Evolutionary conservation across 2,888 invertebrate species (phyloP).

Genomic region (Amphimallon solstitiale): DNA sequence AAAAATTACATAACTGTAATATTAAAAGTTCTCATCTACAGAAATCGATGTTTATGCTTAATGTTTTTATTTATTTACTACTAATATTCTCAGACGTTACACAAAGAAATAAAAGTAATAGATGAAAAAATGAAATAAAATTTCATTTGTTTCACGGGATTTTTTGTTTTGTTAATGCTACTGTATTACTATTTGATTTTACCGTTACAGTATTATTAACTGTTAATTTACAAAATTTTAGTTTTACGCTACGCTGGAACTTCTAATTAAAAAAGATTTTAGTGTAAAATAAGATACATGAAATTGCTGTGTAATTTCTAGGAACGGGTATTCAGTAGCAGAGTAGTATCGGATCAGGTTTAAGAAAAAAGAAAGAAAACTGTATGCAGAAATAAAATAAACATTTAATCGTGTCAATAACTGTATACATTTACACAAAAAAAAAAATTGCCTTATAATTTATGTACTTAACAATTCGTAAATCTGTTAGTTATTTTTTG

Average conservation of each 20-base stretch:
- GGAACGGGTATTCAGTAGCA: background rate
- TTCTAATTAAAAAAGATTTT: conserved; percentile 14
- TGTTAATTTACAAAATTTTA: conserved; percentile 18
- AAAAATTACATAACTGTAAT: no score
- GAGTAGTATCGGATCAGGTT: background rate
- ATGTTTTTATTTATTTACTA: background rate
- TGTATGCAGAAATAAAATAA: background rate
- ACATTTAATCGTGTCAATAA: no score
- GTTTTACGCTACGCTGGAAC: conserved; percentile 16
- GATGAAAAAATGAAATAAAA: background rate
- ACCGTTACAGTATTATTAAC: conserved; percentile 19
- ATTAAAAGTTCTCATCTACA: no score
- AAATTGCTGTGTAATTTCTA: conserved; percentile 3
- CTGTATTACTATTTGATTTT: conserved; percentile 1
- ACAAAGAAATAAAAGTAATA: background rate
- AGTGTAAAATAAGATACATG: background rate
- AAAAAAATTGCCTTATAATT: no score
- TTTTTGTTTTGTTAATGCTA: background rate
- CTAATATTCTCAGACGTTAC: background rate
- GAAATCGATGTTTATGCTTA: no score
- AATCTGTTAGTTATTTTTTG: no score
- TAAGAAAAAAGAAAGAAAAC: background rate
- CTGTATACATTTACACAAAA: no score
- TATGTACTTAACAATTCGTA: no score
- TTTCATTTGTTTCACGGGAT: background rate